Percentiles rank a stretch among this genome's conserved stretches.
These are phyloP conservation scores for Hormaphis cornu DNA, from an alignment of 1,140 invertebrate species.

Conservation along the genomic window DNA sequence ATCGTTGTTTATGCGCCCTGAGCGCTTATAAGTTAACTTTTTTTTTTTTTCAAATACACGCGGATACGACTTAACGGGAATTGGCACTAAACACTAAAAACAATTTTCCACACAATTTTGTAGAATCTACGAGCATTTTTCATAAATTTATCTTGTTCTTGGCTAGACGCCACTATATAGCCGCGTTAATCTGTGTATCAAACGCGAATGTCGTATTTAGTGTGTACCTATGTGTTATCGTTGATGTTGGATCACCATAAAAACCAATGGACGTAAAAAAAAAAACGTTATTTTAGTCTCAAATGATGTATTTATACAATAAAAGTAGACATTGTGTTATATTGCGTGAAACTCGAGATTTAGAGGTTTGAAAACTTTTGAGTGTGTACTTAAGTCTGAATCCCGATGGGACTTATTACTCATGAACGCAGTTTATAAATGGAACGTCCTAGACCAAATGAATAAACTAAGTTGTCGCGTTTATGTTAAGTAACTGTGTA, in stretches of 20 bases:
- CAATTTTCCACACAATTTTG: not conserved
- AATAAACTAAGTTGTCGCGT: not conserved
- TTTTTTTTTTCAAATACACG: too few relatives aligned
- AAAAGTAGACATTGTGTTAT: not conserved
- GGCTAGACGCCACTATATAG: constrained; percentile 4
- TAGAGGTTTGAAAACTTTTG: constrained; percentile 5
- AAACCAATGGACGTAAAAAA: too few relatives aligned
- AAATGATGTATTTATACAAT: not conserved
- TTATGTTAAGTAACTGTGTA: too few relatives aligned
- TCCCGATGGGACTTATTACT: not conserved
- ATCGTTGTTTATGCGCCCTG: too few relatives aligned
- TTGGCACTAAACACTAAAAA: constrained; percentile 25
- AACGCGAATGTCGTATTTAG: not conserved
- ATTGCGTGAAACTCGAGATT: too few relatives aligned
- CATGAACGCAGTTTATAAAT: not conserved
- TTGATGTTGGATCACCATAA: not conserved
- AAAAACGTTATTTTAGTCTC: too few relatives aligned
- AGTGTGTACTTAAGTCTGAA: not conserved
- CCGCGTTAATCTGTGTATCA: not conserved
- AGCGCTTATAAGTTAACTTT: too few relatives aligned
- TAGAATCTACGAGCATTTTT: not conserved
- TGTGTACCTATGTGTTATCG: not conserved
- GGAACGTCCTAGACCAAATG: not conserved
- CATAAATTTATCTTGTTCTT: constrained; percentile 12
- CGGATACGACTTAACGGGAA: not conserved